A percentile compares a stretch with the other conserved stretches of the same genome.
phyloP scores from a whole-genome alignment of 2,113 vertebrate genomes.

The Loxodonta africana region DNA sequence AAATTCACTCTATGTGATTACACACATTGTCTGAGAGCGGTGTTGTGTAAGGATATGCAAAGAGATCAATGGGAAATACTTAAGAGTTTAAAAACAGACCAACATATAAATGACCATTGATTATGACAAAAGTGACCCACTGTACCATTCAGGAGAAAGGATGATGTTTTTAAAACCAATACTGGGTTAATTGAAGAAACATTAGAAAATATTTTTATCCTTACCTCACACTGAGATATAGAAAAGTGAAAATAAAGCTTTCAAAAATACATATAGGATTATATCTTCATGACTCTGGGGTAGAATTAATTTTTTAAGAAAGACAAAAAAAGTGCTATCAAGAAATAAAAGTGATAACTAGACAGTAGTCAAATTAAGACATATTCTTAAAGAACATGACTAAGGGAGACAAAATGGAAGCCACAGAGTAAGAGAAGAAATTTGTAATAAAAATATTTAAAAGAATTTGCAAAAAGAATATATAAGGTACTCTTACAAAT shows the following conservation, averaged over 20 bases:
- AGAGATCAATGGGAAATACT: not conserved
- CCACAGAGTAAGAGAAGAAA: not conserved
- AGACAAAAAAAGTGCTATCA: too few species aligned
- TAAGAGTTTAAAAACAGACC: not conserved
- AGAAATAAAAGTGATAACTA: not conserved
- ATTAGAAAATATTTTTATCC: not conserved
- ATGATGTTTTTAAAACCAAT: too few species aligned
- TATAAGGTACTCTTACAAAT: not conserved
- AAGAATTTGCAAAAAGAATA: not conserved
- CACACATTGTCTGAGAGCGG: not conserved
- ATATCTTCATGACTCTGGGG: too few species aligned
- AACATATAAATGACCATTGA: not conserved
- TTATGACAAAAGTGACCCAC: not conserved
- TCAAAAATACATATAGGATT: not conserved
- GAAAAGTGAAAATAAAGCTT: not conserved
- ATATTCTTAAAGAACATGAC: not conserved
- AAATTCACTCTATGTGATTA: not conserved
- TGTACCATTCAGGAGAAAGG: not conserved
- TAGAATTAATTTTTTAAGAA: too few species aligned
- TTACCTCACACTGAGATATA: not conserved
- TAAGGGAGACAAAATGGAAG: not conserved
- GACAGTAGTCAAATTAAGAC: not conserved
- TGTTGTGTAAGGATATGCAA: too few species aligned
- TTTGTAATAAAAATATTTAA: not conserved
- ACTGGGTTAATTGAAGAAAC: not conserved